A percentile compares a stretch with the other conserved stretches of the same genome.
These are phyloP conservation scores for Okamejei kenojei DNA, from an alignment of 2,797 vertebrate species.

Conservation along the genomic window DNA sequence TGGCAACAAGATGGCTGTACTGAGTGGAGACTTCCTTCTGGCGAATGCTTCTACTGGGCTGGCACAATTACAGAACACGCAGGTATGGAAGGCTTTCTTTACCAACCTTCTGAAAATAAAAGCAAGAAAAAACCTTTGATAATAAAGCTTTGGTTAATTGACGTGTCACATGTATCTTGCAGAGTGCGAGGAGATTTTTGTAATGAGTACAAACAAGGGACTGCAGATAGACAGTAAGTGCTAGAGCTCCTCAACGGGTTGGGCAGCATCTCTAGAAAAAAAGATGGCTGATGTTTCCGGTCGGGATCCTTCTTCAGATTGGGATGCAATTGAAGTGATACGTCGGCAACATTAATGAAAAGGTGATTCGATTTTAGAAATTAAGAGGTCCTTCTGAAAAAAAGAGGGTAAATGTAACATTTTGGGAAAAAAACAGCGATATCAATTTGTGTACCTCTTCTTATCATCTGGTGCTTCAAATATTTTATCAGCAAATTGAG, in stretches of 20 bases:
- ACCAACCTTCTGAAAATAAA: background rate
- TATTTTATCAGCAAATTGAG: background rate
- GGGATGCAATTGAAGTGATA: no score
- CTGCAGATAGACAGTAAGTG: no score
- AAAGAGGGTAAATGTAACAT: background rate
- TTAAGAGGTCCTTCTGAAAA: background rate
- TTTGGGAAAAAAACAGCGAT: background rate
- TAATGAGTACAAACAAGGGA: background rate
- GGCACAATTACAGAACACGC: conserved; percentile 84
- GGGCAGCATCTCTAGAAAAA: no score
- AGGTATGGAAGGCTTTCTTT: conserved; percentile 64
- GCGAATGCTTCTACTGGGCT: conserved; percentile 88
- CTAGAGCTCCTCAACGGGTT: no score
- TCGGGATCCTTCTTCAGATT: no score
- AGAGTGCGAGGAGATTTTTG: background rate
- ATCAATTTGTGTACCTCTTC: background rate
- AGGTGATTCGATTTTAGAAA: no score
- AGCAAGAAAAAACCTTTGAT: background rate
- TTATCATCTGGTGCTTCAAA: background rate
- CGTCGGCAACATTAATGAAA: no score
- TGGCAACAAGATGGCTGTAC: conserved; percentile 95
- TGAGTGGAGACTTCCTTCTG: conserved; percentile 93
- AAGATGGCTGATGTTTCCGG: no score
- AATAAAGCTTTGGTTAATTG: background rate
- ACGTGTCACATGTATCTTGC: background rate